phyloP scores from a whole-genome alignment of 2,797 vertebrate genomes.

The Artibeus jamaicensis region DNA sequence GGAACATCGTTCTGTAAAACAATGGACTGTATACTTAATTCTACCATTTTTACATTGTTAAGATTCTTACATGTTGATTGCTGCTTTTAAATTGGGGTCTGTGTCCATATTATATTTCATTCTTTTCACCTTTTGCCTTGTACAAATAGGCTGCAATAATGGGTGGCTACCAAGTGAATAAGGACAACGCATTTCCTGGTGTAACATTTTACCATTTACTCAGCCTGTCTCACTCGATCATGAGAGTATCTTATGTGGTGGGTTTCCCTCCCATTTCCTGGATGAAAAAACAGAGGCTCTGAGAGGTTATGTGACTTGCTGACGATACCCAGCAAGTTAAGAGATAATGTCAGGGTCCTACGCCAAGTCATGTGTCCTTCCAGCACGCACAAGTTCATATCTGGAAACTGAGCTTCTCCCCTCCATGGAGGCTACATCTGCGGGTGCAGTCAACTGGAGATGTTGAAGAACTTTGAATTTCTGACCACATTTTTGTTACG shows the following conservation, averaged over 20 bases:
- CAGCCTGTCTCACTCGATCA: background rate
- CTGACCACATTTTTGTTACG: background rate
- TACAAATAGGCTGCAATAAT: background rate
- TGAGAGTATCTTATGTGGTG: background rate
- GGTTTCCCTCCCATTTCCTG: background rate
- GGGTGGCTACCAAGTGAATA: background rate
- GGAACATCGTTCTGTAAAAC: background rate
- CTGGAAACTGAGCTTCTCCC: background rate
- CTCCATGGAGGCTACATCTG: background rate
- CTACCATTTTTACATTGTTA: background rate
- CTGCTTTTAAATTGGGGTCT: background rate
- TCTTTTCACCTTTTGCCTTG: background rate
- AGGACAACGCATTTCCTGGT: background rate
- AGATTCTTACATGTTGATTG: background rate
- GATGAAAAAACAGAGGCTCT: background rate
- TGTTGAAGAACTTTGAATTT: background rate
- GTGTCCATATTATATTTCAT: background rate
- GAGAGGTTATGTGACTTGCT: background rate
- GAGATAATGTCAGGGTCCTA: background rate
- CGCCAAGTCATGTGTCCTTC: background rate
- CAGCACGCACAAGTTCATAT: accelerated
- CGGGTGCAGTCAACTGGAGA: accelerated
- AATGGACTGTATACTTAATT: background rate
- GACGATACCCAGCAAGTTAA: background rate
- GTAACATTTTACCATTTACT: background rate